Base-by-base conservation (phyloP, 2,888 invertebrate genomes). In the Lymantria dispar region DNA sequence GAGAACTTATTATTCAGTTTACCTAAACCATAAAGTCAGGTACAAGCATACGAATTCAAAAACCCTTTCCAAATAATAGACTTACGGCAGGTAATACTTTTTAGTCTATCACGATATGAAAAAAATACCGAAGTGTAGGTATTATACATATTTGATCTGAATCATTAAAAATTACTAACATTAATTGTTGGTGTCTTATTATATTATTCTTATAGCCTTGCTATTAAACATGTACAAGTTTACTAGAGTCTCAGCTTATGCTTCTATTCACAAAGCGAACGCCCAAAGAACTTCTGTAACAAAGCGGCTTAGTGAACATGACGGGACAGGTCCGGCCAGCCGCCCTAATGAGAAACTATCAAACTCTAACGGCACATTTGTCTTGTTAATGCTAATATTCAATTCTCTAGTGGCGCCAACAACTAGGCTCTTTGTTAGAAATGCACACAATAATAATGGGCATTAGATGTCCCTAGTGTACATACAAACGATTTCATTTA, bases 301-400 rank as follows among this genome's bases (percentile, higher is more conserved):
- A 70, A 78, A 76, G 70, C 73, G 68, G 72, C 75, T 80, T 79
- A 74, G 59, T 61, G 56, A 60, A 60, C 63, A 62, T 72, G 71
- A 63, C 60, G 56, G 61, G 56, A 60, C 60, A 55, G 55, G 65
- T 56, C 64, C 61, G 69, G 62, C 61, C 64, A 64, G 62, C 73
- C 72, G 22, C 22, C 62, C 75, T 85, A 85, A 85, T 83, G 82
- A 83, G 85, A 80, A 85, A 85, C 86, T 86, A 85, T 85, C 80
- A 83, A 87, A 87, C 82, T 86, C 70, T 62, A 72, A 76, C 78
- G 74, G 75, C 76, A 78, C 81, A 85, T 87, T 85, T 83, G 83
- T 83, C 83, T 85, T 78, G 78, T 80, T 82, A 81, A 83, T 83
- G 75, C 74, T 80, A 82, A 85, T 85, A 85, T 85, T 85, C 84